Conservation (phyloP, 2,113 vertebrate species). For the Scalopus aquaticus region DNA sequence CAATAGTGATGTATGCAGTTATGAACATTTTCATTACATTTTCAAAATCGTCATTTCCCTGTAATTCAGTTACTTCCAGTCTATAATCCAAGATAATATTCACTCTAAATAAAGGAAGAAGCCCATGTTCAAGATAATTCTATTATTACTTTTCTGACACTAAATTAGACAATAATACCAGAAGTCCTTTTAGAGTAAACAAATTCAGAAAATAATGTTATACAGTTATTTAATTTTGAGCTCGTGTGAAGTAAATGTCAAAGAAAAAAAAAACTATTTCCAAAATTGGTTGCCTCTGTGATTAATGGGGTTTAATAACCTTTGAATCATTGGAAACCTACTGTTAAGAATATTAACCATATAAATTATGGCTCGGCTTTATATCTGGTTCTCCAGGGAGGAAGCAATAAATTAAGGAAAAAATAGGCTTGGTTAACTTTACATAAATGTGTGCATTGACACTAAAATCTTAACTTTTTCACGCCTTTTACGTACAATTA, state of each 20-base stretch:
- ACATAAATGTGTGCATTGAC: neutral
- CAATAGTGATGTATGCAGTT: neutral
- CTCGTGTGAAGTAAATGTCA: constrained; percentile 40
- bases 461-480: constrained; percentile 36
- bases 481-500: neutral
- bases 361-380: constrained; percentile 6
- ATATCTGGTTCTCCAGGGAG: neutral
- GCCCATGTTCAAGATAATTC: neutral
- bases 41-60: constrained; percentile 32
- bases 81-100: constrained; percentile 1
- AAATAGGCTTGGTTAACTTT: constrained; percentile 59
- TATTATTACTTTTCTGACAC: neutral
- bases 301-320: neutral
- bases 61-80: constrained; percentile 3
- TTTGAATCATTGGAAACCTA: neutral
- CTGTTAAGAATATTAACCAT: neutral
- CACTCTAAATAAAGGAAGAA: neutral
- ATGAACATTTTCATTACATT: constrained; percentile 2
- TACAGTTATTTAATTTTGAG: constrained; percentile 49
- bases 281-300: neutral
- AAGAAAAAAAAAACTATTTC: constrained; percentile 9
- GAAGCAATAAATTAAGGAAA: constrained; percentile 40
- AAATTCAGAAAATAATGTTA: constrained; percentile 33
- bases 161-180: constrained; percentile 15
- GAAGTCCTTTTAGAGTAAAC: constrained; percentile 1